Evolutionary conservation across 1,140 invertebrate genomes (phyloP), one percentile per base, ranked within the genome.

Genomic region (Hesperophylax magnus): DNA sequence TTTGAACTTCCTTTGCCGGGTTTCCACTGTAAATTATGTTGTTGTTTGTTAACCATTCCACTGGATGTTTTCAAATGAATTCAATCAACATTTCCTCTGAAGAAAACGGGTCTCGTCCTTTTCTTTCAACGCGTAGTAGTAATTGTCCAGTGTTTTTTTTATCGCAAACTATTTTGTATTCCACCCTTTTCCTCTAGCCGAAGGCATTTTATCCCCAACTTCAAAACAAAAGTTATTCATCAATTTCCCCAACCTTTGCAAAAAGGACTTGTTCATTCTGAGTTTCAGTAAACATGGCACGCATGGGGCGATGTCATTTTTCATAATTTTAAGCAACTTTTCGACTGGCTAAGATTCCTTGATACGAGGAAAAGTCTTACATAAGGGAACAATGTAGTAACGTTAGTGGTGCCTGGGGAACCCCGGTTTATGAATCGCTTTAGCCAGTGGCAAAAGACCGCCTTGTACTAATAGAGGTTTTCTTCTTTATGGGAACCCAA

Each of bases 401-500:
- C 67, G 39, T 71, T 71, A 71, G n/a, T 47, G n/a, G 67, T 71
- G 67, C n/a, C 67, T 18, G 39, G 67, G 67, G 67, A 71, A 7
- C 22, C 22, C 47, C 39, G n/a, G 67, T 52, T 39, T 71, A 71
- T 52, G 67, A 71, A 71, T 71, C 67, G 67, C 18, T 71, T 71
- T 71, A 71, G 39, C 67, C 67, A 17, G 67, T 71, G 67, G 67
- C 67, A 24, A 71, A 71, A 47, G 31, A 20, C 67, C 67, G 67
- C 67, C 67, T 71, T 52, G 39, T 71, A 20, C 31, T 71, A 71
- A 71, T 71, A 71, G 39, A 71, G 67, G 67, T 71, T 47, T 71
- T n/a, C 6, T 71, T 47, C 47, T 71, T 71, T 71, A 71, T 71
- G 67, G 39, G 31, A 71, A 71, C 31, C 67, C 67, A 14, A 22